phyloP scores from a whole-genome alignment of 2,797 vertebrate genomes.

The Cyprinella venusta region DNA sequence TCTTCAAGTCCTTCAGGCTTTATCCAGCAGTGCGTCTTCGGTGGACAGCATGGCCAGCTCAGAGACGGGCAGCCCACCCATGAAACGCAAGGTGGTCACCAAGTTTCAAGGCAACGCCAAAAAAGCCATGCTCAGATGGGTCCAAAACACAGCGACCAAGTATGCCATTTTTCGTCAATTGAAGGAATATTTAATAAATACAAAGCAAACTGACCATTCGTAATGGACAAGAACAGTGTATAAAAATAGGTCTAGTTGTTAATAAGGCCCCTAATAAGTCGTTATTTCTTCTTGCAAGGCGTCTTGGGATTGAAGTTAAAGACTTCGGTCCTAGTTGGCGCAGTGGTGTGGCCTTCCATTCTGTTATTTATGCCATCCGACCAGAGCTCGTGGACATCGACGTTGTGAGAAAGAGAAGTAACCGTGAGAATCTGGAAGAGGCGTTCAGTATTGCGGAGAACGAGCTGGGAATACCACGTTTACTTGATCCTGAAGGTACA shows the following conservation, averaged over 20 bases:
- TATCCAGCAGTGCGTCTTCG: constrained; percentile 92
- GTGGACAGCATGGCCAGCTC: constrained; percentile 89
- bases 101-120: constrained; percentile 93
- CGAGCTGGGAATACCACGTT: constrained; percentile 93
- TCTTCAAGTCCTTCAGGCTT: constrained; percentile 86
- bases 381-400: constrained; percentile 95
- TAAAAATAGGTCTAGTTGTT: not conserved
- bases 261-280: not conserved
- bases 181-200: not conserved
- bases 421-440: constrained; percentile 91
- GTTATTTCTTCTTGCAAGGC: constrained; percentile 72
- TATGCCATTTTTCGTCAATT: constrained; percentile 66
- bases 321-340: constrained; percentile 97
- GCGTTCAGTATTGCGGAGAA: constrained; percentile 92
- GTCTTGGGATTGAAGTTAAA: constrained; percentile 90
- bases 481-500: constrained; percentile 98
- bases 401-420: constrained; percentile 81
- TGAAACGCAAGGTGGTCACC: constrained; percentile 90
- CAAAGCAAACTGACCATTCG: not conserved
- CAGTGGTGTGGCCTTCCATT: constrained; percentile 91
- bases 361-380: constrained; percentile 91
- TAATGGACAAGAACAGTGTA: not conserved
- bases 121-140: constrained; percentile 92
- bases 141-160: constrained; percentile 90
- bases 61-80: constrained; percentile 90